phyloP scores from a whole-genome alignment of 2,888 invertebrate species.

The Drosophila nr. perissopoda region DNA sequence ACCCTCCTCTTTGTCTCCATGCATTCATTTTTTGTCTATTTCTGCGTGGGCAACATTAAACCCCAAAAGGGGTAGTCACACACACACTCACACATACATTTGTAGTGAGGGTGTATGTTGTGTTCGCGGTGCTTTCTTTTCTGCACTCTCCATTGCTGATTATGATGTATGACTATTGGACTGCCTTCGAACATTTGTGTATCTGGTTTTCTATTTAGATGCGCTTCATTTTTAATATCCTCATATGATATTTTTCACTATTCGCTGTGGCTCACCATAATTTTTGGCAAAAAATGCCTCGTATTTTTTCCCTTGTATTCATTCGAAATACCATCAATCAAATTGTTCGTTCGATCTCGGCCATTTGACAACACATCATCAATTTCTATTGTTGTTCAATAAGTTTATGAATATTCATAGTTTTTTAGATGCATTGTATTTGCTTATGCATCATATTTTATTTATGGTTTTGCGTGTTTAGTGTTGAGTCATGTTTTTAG shows the following conservation, averaged over 20 bases:
- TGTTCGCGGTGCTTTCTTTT: constrained; percentile 19
- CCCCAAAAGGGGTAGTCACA: constrained; percentile 61
- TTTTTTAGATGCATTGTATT: constrained; percentile 69
- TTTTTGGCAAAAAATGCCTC: constrained; percentile 50
- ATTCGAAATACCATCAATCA: constrained; percentile 66
- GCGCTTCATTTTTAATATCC: constrained; percentile 65
- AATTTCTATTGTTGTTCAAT: constrained; percentile 76
- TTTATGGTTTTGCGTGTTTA: constrained; percentile 58
- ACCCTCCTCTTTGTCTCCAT: constrained; percentile 15
- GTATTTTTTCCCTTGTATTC: constrained; percentile 31
- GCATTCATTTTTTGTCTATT: constrained; percentile 50
- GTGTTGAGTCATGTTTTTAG: constrained; percentile 70
- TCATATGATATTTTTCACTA: constrained; percentile 52
- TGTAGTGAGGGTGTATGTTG: constrained; percentile 61
- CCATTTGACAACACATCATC: constrained; percentile 78
- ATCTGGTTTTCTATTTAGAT: constrained; percentile 48
- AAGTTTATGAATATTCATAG: constrained; percentile 79
- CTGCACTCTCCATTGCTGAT: constrained; percentile 53
- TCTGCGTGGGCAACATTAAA: constrained; percentile 52
- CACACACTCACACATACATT: constrained; percentile 18
- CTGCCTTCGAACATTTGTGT: constrained; percentile 15
- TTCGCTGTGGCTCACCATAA: constrained; percentile 42
- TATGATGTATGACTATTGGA: constrained; percentile 76
- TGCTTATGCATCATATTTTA: constrained; percentile 69
- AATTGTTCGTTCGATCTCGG: constrained; percentile 42